Evolutionary conservation across 2,113 vertebrate species (phyloP).

Genomic region (Microcebus murinus): DNA sequence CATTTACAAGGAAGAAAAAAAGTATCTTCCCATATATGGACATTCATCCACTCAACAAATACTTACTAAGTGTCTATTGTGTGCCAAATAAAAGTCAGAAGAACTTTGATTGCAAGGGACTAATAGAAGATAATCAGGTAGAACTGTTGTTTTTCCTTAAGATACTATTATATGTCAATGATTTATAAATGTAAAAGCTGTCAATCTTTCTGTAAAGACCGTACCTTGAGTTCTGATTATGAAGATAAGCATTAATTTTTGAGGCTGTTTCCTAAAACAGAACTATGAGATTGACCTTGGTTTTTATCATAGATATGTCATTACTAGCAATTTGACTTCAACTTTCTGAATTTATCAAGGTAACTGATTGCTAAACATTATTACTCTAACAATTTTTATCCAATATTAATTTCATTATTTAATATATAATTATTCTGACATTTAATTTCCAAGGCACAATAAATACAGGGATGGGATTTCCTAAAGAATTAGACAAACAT

Average conservation of each 20-base stretch:
- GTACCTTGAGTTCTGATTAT: not conserved
- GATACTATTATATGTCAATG: not conserved
- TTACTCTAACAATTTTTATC: not conserved
- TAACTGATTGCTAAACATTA: not conserved
- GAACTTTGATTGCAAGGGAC: not conserved
- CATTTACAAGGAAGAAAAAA: not conserved
- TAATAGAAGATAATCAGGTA: not conserved
- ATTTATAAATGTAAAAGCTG: not conserved
- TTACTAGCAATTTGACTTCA: conserved; percentile 16
- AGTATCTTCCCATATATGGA: not conserved
- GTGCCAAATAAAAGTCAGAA: not conserved
- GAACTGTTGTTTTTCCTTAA: not conserved
- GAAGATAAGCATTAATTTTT: not conserved
- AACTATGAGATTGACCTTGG: not conserved
- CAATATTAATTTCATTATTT: not conserved
- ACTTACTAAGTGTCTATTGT: not conserved
- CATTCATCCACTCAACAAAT: not conserved
- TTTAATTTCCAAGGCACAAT: not conserved
- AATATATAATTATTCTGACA: not conserved
- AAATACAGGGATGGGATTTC: not conserved
- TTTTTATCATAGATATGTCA: not conserved
- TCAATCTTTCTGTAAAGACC: not conserved
- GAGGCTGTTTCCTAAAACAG: not conserved
- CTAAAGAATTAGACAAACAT: not conserved
- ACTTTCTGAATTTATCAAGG: not conserved